These are phyloP conservation scores for Nannobrachium achirus DNA, from an alignment of 2,113 vertebrate species.

Conservation along the genomic window DNA sequence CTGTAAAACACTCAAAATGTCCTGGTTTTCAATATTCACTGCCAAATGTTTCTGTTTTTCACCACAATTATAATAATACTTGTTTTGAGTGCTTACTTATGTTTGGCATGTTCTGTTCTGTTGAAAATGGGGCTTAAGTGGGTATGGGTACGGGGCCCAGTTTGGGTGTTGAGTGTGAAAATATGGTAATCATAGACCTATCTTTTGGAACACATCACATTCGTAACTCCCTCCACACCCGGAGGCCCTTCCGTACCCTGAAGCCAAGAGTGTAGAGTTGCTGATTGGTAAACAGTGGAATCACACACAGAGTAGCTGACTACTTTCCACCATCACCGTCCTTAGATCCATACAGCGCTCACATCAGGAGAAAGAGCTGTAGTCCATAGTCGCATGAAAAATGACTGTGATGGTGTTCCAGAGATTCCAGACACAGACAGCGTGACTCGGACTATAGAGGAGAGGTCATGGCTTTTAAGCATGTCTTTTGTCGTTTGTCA, in stretches of 20 bases:
- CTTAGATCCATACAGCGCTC: conserved; percentile 4
- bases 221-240: background rate
- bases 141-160: too few relatives aligned
- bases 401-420: background rate
- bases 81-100: too few relatives aligned
- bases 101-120: too few relatives aligned
- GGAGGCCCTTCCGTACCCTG: conserved; percentile 1
- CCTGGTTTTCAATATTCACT: too few relatives aligned
- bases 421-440: background rate
- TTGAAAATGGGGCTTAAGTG: too few relatives aligned
- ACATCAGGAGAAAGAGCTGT: background rate
- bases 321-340: conserved; percentile 2
- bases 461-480: background rate
- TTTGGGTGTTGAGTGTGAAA: too few relatives aligned
- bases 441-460: background rate
- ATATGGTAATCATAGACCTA: too few relatives aligned
- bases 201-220: background rate
- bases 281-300: conserved; percentile 26
- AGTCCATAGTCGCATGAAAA: conserved; percentile 6
- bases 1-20: too few relatives aligned
- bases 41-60: too few relatives aligned
- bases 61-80: too few relatives aligned
- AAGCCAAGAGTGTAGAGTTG: conserved; percentile 16
- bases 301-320: conserved; percentile 3
- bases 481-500: background rate